phyloP scores from a whole-genome alignment of 2,797 vertebrate species.

The Dermochelys coriacea region DNA sequence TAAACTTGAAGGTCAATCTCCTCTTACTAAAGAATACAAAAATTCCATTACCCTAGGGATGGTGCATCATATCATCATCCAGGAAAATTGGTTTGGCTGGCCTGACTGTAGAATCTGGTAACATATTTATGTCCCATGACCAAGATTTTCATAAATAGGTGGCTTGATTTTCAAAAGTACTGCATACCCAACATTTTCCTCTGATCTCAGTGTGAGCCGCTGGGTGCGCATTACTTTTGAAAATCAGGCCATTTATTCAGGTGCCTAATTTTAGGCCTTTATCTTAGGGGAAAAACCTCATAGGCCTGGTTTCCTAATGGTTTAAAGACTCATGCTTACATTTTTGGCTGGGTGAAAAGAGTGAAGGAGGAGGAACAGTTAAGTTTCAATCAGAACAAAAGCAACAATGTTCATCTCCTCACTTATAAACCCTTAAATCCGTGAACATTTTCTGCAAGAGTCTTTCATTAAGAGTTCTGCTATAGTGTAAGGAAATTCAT shows the following conservation, averaged over 20 bases:
- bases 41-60: rapidly evolving
- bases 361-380: not conserved
- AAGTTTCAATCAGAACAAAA: not conserved
- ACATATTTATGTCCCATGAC: rapidly evolving
- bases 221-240: not conserved
- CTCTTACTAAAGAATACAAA: rapidly evolving
- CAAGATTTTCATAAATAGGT: rapidly evolving
- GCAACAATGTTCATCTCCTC: not conserved
- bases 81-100: rapidly evolving
- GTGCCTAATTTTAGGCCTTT: not conserved
- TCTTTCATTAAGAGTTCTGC: slow-evolving; percentile 58
- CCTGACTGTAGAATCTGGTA: rapidly evolving
- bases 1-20: rapidly evolving
- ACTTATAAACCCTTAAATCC: slow-evolving; percentile 47
- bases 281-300: not conserved
- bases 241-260: not conserved
- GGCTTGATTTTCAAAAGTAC: rapidly evolving
- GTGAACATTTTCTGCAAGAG: slow-evolving; percentile 61
- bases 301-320: not conserved
- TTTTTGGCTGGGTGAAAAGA: not conserved
- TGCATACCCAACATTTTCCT: not conserved
- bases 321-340: not conserved
- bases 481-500: slow-evolving; percentile 72
- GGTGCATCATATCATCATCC: not conserved
- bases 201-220: not conserved